Percentiles rank a stretch among this genome's conserved stretches.
Conservation (phyloP, 1,140 invertebrate genomes). For the Drosophila watanabei region DNA sequence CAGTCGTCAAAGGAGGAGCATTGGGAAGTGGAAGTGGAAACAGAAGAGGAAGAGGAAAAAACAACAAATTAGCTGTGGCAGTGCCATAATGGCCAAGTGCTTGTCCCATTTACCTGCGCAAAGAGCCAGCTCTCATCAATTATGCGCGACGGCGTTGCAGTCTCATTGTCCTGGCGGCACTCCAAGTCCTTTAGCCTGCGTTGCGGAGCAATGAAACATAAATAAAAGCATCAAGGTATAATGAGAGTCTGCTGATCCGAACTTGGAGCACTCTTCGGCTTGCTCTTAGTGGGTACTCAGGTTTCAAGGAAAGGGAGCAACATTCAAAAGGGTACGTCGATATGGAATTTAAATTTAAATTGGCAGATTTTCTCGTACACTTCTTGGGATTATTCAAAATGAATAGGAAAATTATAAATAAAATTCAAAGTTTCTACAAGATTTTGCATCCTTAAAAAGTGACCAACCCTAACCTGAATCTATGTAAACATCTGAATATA, state of each 20-base stretch:
- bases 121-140: slow-evolving; percentile 85
- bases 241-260: slow-evolving; percentile 38
- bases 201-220: slow-evolving; percentile 55
- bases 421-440: too few relatives aligned
- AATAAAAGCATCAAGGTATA: slow-evolving; percentile 52
- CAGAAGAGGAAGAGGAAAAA: slow-evolving; percentile 15
- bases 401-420: background rate
- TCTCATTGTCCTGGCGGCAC: slow-evolving; percentile 59
- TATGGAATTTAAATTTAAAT: background rate
- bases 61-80: slow-evolving; percentile 60
- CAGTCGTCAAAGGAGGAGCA: slow-evolving; percentile 22
- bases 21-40: background rate
- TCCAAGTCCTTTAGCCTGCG: slow-evolving; percentile 71
- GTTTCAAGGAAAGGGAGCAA: slow-evolving; percentile 2
- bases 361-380: background rate
- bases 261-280: slow-evolving; percentile 21
- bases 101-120: slow-evolving; percentile 75
- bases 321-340: slow-evolving; percentile 3
- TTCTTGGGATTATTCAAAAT: background rate
- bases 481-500: slow-evolving; percentile 22
- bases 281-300: slow-evolving; percentile 16
- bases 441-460: background rate
- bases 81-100: slow-evolving; percentile 45
- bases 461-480: background rate
- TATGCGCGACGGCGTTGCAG: slow-evolving; percentile 69